phyloP scores from a whole-genome alignment of 2,888 invertebrate species.

The Serripes groenlandicus region DNA sequence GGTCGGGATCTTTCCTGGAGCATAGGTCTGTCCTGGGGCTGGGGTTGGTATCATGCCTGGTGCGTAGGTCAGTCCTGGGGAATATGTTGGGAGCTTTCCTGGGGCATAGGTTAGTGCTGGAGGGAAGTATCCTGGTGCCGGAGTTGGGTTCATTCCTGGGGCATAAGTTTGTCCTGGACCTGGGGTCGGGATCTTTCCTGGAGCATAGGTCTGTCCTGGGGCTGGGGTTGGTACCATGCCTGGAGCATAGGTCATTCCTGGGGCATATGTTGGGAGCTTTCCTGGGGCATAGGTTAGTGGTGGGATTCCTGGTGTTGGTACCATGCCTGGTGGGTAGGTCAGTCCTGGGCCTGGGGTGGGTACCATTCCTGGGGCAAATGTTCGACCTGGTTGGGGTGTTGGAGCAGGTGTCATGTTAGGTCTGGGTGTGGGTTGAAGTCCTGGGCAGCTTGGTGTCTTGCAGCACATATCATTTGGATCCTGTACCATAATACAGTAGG shows the following conservation, averaged over 20 bases:
- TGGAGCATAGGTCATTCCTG: slow-evolving; percentile 65
- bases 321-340: slow-evolving; percentile 9
- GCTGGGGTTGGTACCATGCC: slow-evolving; percentile 55
- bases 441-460: slow-evolving; percentile 67
- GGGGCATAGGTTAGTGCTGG: slow-evolving; percentile 61
- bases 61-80: slow-evolving; percentile 42
- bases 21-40: slow-evolving; percentile 46
- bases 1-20: slow-evolving; percentile 39
- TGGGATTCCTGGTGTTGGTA: slow-evolving; percentile 53
- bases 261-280: slow-evolving; percentile 59
- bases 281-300: slow-evolving; percentile 63
- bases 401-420: slow-evolving; percentile 67
- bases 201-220: slow-evolving; percentile 13
- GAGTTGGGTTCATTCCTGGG: slow-evolving; percentile 45
- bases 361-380: slow-evolving; percentile 13
- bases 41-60: slow-evolving; percentile 49
- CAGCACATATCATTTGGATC: slow-evolving; percentile 74
- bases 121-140: slow-evolving; percentile 50
- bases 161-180: slow-evolving; percentile 25
- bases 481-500: slow-evolving; percentile 70
- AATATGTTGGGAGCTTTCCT: slow-evolving; percentile 52
- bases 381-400: slow-evolving; percentile 34
- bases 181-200: slow-evolving; percentile 16
- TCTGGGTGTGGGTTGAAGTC: slow-evolving; percentile 62
- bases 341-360: slow-evolving; percentile 25